Conservation (phyloP, 2,797 vertebrate genomes). For the Hirundo rustica region DNA sequence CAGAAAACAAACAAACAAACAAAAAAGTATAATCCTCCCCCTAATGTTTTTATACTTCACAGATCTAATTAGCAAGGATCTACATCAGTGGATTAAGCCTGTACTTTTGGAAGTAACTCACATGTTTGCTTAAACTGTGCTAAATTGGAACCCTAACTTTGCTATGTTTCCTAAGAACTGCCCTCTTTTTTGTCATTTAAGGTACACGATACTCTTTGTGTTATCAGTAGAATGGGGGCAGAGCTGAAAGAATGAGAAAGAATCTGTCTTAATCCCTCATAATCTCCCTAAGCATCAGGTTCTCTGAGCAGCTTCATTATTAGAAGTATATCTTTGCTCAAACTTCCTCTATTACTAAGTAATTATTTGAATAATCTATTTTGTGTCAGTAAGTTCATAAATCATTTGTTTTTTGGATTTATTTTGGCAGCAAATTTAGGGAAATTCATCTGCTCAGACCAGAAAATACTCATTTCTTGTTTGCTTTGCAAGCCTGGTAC, state of each 20-base stretch:
- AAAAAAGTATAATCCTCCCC: neutral
- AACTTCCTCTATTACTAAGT: constrained; percentile 38
- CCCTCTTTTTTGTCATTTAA: neutral
- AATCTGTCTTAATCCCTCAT: constrained; percentile 52
- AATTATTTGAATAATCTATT: constrained; percentile 67
- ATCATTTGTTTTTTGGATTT: constrained; percentile 33
- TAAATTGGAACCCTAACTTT: constrained; percentile 1
- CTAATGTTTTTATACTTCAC: neutral
- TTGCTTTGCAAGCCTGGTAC: neutral
- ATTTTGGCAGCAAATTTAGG: neutral
- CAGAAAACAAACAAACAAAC: neutral
- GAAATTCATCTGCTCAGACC: neutral
- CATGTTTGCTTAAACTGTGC: neutral
- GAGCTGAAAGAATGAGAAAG: constrained; percentile 15
- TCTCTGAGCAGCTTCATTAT: constrained; percentile 51
- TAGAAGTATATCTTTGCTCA: constrained; percentile 57
- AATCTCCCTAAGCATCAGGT: constrained; percentile 57
- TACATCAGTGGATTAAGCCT: constrained; percentile 3
- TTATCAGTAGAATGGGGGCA: constrained; percentile 18
- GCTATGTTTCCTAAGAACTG: neutral
- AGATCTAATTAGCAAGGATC: constrained; percentile 16
- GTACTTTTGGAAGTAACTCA: neutral
- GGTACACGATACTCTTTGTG: neutral
- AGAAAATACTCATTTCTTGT: constrained; percentile 14
- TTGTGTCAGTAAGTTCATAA: constrained; percentile 3